Percentiles rank a stretch among this genome's conserved stretches.
phyloP scores from a whole-genome alignment of 1,140 invertebrate genomes.

The Physella acuta region DNA sequence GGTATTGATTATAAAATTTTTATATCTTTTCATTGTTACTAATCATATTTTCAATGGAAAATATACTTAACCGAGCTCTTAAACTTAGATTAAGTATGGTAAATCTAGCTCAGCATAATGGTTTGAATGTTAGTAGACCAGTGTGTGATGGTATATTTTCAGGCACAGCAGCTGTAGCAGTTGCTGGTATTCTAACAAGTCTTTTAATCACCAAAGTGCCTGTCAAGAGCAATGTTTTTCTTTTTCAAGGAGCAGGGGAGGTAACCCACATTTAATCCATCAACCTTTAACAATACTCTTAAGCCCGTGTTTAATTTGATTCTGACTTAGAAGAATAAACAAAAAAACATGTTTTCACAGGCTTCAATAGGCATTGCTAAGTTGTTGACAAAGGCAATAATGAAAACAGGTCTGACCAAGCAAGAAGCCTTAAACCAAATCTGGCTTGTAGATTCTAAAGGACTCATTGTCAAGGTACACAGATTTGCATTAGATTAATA shows the following conservation, averaged over 20 bases:
- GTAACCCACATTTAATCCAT: constrained; percentile 32
- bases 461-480: constrained; percentile 55
- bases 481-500: too few relatives aligned
- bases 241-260: constrained; percentile 61
- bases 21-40: background rate
- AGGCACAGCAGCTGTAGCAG: constrained; percentile 60
- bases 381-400: constrained; percentile 53
- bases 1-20: constrained; percentile 36
- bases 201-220: constrained; percentile 51
- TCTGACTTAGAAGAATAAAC: constrained; percentile 1
- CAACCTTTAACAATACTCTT: too few relatives aligned
- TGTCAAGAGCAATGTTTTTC: constrained; percentile 53
- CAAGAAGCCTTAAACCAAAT: constrained; percentile 53
- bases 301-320: too few relatives aligned
- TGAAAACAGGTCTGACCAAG: constrained; percentile 44
- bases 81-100: background rate
- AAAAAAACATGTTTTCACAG: constrained; percentile 31
- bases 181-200: constrained; percentile 54
- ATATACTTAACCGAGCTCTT: background rate
- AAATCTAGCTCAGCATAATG: too few relatives aligned
- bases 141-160: constrained; percentile 6
- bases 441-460: constrained; percentile 58
- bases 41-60: too few relatives aligned
- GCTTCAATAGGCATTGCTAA: constrained; percentile 60
- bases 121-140: too few relatives aligned